Base-by-base conservation (phyloP, 2,888 invertebrate species). In the Pandemis cinnamomeana region DNA sequence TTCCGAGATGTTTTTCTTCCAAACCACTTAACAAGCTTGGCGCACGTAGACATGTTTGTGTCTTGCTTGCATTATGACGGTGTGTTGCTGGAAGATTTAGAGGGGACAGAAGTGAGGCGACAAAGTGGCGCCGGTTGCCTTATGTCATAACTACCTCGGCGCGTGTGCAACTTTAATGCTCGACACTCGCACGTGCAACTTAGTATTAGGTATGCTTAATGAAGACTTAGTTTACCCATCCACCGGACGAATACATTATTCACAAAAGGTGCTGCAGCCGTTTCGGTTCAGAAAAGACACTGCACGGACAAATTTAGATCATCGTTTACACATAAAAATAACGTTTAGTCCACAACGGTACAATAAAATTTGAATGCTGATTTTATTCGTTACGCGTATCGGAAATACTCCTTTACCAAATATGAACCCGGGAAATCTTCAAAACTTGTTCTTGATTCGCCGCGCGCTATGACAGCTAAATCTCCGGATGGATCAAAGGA, bases 1-100 rank as follows among this genome's bases (percentile, higher is more conserved):
- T 94, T 93, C 89, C 87, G 90, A 89, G 93, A 93, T 94, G 93
- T 93, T 94, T 93, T 94, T 93, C 93, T 94, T 94, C 93, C 93
- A 91, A 93, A 93, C 94, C 93, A 94, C 94, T 94, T 94, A 94
- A 92, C 93, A 91, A 91, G 92, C 89, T 93, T 93, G 93, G 93
- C 93, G 93, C 91, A 92, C 89, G 92, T 89, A 92, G 92, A 91
- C 90, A 91, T 93, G 93, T 93, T 93, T 94, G 94, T 93, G 92
- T 91, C 91, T 87, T 89, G 91, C 93, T 91, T 94, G 93, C 93
- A 93, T 93, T 94, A 93, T 93, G 93, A 93, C 92, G 90, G 92
- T 89, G 92, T 90, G 92, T 89, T 92, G 90, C 92, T 90, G 86
- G 84, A 88, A 92, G 92, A 93, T 93, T 93, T 93, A 93, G 91